Evolutionary conservation across 2,113 vertebrate genomes (phyloP).

Genomic region (Stegastes partitus): DNA sequence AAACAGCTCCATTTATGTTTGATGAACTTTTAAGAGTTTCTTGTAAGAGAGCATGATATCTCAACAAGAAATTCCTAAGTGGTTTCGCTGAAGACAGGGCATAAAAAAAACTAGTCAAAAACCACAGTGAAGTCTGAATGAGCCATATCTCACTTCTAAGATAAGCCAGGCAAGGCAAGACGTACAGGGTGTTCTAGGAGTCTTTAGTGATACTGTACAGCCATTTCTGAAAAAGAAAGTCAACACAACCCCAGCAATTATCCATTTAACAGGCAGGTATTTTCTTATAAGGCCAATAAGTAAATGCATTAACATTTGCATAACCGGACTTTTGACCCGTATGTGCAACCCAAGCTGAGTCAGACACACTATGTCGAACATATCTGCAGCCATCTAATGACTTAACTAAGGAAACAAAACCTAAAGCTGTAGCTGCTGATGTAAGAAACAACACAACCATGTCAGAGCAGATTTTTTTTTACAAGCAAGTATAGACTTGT

Average conservation of each 20-base stretch:
- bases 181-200: not conserved
- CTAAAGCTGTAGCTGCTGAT: not conserved
- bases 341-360: not conserved
- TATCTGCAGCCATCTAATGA: slow-evolving; percentile 1
- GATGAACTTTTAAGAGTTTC: not conserved
- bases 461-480: not conserved
- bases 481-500: not conserved
- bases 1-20: not conserved
- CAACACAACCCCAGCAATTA: slow-evolving; percentile 17
- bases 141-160: not conserved
- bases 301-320: slow-evolving; percentile 10
- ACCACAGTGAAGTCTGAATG: slow-evolving; percentile 1
- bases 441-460: not conserved
- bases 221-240: slow-evolving; percentile 5
- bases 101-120: slow-evolving; percentile 13
- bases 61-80: not conserved
- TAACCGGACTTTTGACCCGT: not conserved
- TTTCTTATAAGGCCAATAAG: slow-evolving; percentile 15
- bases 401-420: not conserved
- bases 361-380: not conserved
- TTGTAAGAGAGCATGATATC: not conserved
- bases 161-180: not conserved
- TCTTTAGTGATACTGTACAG: not conserved
- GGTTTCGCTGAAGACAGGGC: not conserved
- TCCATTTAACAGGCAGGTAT: slow-evolving; percentile 8